Evolutionary conservation across 2,888 invertebrate genomes (phyloP).

Genomic region (Caenorhabditis imperialis): DNA sequence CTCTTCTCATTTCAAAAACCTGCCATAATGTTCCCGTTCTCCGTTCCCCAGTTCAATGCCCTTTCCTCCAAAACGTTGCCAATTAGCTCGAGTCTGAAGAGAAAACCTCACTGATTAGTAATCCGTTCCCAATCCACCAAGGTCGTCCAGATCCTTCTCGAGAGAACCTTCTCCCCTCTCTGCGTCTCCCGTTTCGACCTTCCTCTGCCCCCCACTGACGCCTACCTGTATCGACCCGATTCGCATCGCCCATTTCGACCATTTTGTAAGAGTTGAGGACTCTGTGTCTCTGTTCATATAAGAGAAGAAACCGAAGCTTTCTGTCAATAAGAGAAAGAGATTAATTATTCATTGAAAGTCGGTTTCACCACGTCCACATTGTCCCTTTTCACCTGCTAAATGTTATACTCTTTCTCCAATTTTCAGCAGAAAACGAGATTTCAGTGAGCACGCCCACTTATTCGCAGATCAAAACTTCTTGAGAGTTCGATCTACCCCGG

Average conservation of each 20-base stretch:
- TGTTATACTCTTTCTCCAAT: too few species aligned
- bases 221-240: conserved; percentile 49
- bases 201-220: conserved; percentile 8
- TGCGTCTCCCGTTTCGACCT: conserved; percentile 28
- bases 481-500: too few species aligned
- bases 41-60: background rate
- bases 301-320: conserved; percentile 7
- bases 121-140: conserved; percentile 36
- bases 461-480: too few species aligned
- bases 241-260: conserved; percentile 46
- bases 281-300: background rate
- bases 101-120: conserved; percentile 30
- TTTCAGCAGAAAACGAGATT: too few species aligned
- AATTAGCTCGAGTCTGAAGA: too few species aligned
- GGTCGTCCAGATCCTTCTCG: conserved; percentile 31
- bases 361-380: conserved; percentile 12
- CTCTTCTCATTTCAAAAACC: background rate
- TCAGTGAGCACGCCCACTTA: too few species aligned
- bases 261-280: conserved; percentile 19
- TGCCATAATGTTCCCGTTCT: background rate
- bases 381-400: conserved; percentile 6
- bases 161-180: conserved; percentile 9
- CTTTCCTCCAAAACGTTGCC: background rate
- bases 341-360: conserved; percentile 42
- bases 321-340: conserved; percentile 4